Evolutionary conservation across 2,888 invertebrate genomes (phyloP).

Genomic region (Rapana venosa): DNA sequence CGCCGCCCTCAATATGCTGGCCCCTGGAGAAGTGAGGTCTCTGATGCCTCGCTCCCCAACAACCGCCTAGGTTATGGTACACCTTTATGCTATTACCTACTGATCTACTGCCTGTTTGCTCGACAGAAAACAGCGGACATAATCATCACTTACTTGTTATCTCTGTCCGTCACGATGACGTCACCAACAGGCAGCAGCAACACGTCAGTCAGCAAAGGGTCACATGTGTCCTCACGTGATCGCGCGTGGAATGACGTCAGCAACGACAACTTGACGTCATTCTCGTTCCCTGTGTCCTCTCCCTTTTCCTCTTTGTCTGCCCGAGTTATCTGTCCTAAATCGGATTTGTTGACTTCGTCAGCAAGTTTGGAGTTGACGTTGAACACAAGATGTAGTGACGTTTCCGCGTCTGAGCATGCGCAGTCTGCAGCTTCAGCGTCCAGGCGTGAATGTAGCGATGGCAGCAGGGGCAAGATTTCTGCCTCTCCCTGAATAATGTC

Average conservation of each 20-base stretch:
- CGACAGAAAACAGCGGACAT: too few relatives aligned
- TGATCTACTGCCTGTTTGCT: too few relatives aligned
- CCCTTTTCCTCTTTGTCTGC: background rate
- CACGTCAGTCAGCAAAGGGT: slow-evolving; percentile 52
- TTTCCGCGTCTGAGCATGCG: background rate
- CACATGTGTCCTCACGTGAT: slow-evolving; percentile 46
- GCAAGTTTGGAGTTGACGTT: slow-evolving; percentile 8
- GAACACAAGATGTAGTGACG: slow-evolving; percentile 30
- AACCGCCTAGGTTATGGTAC: too few relatives aligned
- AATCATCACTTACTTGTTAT: slow-evolving; percentile 46
- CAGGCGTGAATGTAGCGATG: slow-evolving; percentile 17
- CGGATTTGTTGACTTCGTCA: slow-evolving; percentile 14
- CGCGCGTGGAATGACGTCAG: slow-evolving; percentile 51
- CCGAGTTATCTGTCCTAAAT: slow-evolving; percentile 27
- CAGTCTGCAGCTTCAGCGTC: slow-evolving; percentile 3
- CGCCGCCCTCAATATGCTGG: too few relatives aligned
- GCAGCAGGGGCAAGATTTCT: slow-evolving; percentile 43
- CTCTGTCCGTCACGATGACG: slow-evolving; percentile 52
- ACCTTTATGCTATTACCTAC: too few relatives aligned
- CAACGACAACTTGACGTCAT: slow-evolving; percentile 41
- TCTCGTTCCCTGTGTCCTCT: background rate
- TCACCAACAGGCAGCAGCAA: slow-evolving; percentile 49
- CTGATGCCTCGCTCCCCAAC: too few relatives aligned
- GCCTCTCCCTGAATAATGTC: slow-evolving; percentile 37
- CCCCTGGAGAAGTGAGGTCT: too few relatives aligned